phyloP scores from a whole-genome alignment of 1,140 invertebrate genomes.

The Episyrphus balteatus region DNA sequence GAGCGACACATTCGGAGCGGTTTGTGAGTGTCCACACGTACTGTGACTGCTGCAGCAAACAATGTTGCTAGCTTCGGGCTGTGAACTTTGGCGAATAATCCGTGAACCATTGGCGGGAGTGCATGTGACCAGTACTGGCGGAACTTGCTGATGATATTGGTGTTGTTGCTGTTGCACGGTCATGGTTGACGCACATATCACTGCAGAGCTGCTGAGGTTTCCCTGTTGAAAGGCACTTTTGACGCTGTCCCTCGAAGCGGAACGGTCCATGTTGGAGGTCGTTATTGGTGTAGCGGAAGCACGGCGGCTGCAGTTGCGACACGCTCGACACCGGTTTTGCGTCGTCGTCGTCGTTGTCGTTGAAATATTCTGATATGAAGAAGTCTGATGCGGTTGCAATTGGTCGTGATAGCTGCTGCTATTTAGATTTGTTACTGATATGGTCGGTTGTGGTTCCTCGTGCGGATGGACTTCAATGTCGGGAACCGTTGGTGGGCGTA shows the following conservation, averaged over 20 bases:
- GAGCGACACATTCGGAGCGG: slow-evolving; percentile 62
- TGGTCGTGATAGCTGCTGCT: slow-evolving; percentile 11
- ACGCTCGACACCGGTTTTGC: slow-evolving; percentile 43
- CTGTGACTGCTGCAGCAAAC: slow-evolving; percentile 49
- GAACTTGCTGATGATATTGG: slow-evolving; percentile 36
- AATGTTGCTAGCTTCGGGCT: slow-evolving; percentile 64
- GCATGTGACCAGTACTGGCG: slow-evolving; percentile 57
- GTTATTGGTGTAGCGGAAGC: slow-evolving; percentile 66
- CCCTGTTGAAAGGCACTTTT: slow-evolving; percentile 47
- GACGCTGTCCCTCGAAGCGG: slow-evolving; percentile 60
- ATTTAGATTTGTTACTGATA: slow-evolving; percentile 32
- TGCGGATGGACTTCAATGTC: slow-evolving; percentile 68
- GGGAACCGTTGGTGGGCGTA: slow-evolving; percentile 60
- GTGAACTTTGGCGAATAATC: slow-evolving; percentile 82
- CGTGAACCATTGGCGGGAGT: slow-evolving; percentile 51
- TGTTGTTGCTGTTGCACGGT: slow-evolving; percentile 20
- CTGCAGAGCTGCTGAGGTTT: slow-evolving; percentile 27
- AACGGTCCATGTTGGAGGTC: slow-evolving; percentile 53
- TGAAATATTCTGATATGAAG: slow-evolving; percentile 45
- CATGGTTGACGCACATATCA: slow-evolving; percentile 23
- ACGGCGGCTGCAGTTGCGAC: slow-evolving; percentile 57
- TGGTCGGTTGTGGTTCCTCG: slow-evolving; percentile 29
- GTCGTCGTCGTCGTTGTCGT: slow-evolving; percentile 38
- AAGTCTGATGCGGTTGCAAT: slow-evolving; percentile 12
- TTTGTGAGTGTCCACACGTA: slow-evolving; percentile 42